Conservation (phyloP, 2,888 invertebrate species). For the Chymomyza procnemis region DNA sequence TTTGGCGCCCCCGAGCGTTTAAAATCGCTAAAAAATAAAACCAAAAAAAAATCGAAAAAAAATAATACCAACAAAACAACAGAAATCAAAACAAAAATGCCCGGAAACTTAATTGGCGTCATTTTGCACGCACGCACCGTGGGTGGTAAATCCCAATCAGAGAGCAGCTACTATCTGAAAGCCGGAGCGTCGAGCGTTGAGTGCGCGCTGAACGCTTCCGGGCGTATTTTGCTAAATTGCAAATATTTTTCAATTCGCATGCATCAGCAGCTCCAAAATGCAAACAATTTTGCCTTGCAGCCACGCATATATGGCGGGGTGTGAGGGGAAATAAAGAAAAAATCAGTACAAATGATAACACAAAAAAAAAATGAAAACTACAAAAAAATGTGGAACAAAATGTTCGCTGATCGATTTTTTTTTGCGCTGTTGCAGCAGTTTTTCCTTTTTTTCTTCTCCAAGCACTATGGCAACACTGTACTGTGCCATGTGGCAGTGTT, state of each 20-base stretch:
- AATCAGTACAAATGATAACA: conserved; percentile 19
- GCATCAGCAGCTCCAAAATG: conserved; percentile 59
- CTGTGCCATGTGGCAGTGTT: conserved; percentile 41
- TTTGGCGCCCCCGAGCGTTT: not conserved
- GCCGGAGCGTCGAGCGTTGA: conserved; percentile 11
- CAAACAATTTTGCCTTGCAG: conserved; percentile 66
- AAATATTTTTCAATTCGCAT: conserved; percentile 71
- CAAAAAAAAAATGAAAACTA: conserved; percentile 13
- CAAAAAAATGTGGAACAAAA: conserved; percentile 4
- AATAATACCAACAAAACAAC: conserved; percentile 4
- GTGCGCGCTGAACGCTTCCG: conserved; percentile 42
- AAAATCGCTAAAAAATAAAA: not conserved
- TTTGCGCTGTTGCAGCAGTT: conserved; percentile 42
- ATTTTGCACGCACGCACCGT: conserved; percentile 56
- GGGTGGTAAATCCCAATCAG: conserved; percentile 2
- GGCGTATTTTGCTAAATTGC: conserved; percentile 71
- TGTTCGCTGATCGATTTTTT: conserved; percentile 16
- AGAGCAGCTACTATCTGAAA: not conserved
- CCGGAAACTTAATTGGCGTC: conserved; percentile 55
- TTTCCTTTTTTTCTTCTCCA: no score
- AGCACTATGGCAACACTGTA: no score
- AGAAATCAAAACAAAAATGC: not conserved
- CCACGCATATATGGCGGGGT: conserved; percentile 40
- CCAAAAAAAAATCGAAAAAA: conserved; percentile 14
- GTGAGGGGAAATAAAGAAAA: conserved; percentile 25